Conservation (phyloP, 2,797 vertebrate genomes). For the Antennarius maculatus region DNA sequence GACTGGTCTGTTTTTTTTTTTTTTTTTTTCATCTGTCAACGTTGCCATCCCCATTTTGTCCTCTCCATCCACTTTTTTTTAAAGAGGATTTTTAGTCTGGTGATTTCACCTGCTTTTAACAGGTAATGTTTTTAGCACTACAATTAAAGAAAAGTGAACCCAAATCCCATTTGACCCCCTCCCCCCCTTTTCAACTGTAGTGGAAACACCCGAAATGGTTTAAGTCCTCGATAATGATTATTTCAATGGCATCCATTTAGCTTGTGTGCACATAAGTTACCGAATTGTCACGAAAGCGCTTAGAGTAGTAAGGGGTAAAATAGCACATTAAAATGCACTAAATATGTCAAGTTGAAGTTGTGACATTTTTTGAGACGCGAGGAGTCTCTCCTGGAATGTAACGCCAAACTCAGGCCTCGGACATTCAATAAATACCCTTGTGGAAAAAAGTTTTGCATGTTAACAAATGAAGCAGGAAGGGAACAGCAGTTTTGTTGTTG, state of each 20-base stretch:
- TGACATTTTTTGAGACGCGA: slow-evolving; percentile 74
- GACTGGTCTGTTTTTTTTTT: slow-evolving; percentile 55
- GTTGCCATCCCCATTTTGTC: slow-evolving; percentile 29
- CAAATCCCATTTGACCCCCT: slow-evolving; percentile 36
- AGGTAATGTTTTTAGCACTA: slow-evolving; percentile 50
- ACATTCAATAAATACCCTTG: slow-evolving; percentile 80
- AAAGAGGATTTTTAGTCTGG: slow-evolving; percentile 61
- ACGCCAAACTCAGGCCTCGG: slow-evolving; percentile 87
- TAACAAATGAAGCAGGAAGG: slow-evolving; percentile 82
- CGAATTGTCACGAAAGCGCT: slow-evolving; percentile 66
- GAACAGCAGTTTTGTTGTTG: slow-evolving; percentile 73
- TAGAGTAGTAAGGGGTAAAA: slow-evolving; percentile 74
- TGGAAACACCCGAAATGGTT: slow-evolving; percentile 48
- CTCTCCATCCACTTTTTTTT: slow-evolving; percentile 30
- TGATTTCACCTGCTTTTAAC: slow-evolving; percentile 63
- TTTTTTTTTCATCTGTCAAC: slow-evolving; percentile 36
- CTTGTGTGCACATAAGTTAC: slow-evolving; percentile 74
- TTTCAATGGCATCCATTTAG: slow-evolving; percentile 75
- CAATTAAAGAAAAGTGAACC: slow-evolving; percentile 22
- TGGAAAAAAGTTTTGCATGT: slow-evolving; percentile 77
- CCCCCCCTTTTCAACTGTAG: slow-evolving; percentile 42
- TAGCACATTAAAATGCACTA: slow-evolving; percentile 88
- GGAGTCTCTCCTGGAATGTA: slow-evolving; percentile 85
- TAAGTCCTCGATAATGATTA: slow-evolving; percentile 56
- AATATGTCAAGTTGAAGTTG: slow-evolving; percentile 83